These are phyloP conservation scores for Dolichopus griseipennis DNA, from an alignment of 2,888 invertebrate genomes.

Conservation along the genomic window DNA sequence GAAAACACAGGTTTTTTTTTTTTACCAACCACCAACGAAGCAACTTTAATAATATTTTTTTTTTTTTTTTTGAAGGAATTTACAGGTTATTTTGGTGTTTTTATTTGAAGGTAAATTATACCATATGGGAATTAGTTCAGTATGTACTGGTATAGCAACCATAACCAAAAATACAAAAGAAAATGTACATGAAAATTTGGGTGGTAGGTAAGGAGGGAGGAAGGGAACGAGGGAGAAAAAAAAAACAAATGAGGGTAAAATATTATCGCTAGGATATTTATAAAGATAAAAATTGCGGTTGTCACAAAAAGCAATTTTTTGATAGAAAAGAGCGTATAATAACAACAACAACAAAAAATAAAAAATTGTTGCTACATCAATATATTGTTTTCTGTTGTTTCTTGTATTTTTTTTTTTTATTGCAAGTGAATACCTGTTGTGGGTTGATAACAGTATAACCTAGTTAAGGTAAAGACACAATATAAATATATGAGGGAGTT, in stretches of 20 bases:
- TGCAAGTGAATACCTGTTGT: not conserved
- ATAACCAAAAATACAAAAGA: not conserved
- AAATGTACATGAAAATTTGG: too few relatives aligned
- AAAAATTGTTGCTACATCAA: not conserved
- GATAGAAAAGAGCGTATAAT: not conserved
- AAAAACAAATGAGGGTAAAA: not conserved
- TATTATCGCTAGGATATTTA: slow-evolving; percentile 1
- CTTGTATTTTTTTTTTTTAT: too few relatives aligned
- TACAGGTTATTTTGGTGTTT: too few relatives aligned
- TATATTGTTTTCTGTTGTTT: not conserved
- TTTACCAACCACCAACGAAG: not conserved
- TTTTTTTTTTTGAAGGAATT: too few relatives aligned
- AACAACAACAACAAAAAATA: not conserved
- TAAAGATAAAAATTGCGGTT: slow-evolving; percentile 1
- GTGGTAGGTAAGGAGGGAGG: too few relatives aligned
- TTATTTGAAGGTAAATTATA: not conserved
- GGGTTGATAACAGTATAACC: not conserved
- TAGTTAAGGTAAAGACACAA: too few relatives aligned
- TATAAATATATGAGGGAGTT: too few relatives aligned
- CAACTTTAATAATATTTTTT: not conserved
- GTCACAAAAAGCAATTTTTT: slow-evolving; percentile 1
- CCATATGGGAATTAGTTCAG: not conserved
- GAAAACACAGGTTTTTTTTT: not conserved
- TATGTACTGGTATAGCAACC: not conserved
- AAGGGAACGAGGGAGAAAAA: too few relatives aligned